These are phyloP conservation scores for Pangasianodon gigas DNA, from an alignment of 2,113 vertebrate species.

Conservation along the genomic window DNA sequence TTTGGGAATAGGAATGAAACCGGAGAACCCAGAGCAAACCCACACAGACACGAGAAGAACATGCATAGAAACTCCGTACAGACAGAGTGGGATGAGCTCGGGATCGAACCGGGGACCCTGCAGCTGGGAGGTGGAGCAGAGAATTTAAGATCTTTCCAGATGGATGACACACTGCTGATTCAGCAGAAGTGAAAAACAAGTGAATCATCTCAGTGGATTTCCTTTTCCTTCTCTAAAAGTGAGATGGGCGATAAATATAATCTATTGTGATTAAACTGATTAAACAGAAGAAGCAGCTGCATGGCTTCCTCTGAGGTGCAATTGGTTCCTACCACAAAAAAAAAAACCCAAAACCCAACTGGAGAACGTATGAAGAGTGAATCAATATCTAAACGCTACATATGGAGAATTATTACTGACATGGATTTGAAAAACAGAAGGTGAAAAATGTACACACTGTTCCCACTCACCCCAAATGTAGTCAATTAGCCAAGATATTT, in stretches of 20 bases:
- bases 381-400: background rate
- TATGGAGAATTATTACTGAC: background rate
- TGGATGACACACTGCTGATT: background rate
- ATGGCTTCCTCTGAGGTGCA: background rate
- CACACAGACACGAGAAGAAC: background rate
- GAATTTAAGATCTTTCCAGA: background rate
- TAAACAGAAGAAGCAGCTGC: background rate
- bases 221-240: background rate
- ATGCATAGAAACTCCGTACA: background rate
- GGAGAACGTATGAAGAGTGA: background rate
- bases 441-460: background rate
- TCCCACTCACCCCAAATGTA: background rate
- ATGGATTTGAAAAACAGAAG: background rate
- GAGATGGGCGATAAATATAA: background rate
- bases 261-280: constrained; percentile 9
- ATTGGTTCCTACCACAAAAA: background rate
- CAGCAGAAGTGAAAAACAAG: background rate
- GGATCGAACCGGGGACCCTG: background rate
- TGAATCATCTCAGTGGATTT: background rate
- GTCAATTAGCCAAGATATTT: background rate
- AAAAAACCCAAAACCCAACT: background rate
- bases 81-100: background rate
- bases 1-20: background rate
- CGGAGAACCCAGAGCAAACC: background rate
- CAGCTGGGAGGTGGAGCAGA: background rate